phyloP scores from a whole-genome alignment of 2,888 invertebrate genomes.

The Didymodactylos carnosus region DNA sequence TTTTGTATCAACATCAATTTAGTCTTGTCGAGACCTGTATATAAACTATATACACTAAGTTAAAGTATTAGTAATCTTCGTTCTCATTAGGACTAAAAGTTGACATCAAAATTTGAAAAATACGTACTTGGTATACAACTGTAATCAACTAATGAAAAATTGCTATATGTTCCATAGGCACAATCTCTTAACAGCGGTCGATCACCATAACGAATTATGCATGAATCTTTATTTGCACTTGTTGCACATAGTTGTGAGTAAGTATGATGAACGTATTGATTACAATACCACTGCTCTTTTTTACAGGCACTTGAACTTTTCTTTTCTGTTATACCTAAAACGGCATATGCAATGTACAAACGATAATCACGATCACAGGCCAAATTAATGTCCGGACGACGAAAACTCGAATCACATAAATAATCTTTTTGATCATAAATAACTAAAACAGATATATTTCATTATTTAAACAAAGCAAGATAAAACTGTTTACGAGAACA shows the following conservation, averaged over 20 bases:
- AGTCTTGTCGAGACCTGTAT: too few species aligned
- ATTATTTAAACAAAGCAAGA: too few species aligned
- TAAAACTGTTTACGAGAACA: too few species aligned
- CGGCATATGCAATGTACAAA: background rate
- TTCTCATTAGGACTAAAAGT: too few species aligned
- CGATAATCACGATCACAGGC: background rate
- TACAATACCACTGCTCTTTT: background rate
- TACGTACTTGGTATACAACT: background rate
- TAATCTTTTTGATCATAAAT: background rate
- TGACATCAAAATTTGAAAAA: too few species aligned
- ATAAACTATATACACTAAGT: too few species aligned
- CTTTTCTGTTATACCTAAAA: background rate
- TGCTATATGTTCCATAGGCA: background rate
- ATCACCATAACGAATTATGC: background rate
- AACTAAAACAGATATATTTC: too few species aligned
- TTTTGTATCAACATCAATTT: too few species aligned
- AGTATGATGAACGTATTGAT: background rate
- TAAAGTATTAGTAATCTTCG: too few species aligned
- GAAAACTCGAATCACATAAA: background rate
- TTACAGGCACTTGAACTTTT: background rate
- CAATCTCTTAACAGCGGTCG: background rate
- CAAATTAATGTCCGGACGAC: background rate
- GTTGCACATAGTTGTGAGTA: background rate
- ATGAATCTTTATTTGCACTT: background rate
- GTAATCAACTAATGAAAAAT: background rate